Evolutionary conservation across 64 coral and sea anemone species (phyloP).

Genomic region (Montipora capricornis): DNA sequence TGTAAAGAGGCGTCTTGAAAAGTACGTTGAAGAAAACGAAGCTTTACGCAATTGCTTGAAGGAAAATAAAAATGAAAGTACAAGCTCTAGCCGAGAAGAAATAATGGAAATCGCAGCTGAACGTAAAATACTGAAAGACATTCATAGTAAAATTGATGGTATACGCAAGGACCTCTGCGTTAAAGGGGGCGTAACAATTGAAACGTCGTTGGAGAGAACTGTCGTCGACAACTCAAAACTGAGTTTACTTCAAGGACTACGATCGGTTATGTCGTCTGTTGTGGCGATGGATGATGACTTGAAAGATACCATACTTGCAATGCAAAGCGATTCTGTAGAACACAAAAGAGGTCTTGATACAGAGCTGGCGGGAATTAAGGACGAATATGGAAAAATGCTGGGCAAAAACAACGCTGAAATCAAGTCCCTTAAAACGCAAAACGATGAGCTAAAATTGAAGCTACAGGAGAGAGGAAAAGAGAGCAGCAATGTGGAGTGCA

Average conservation of each 20-base stretch:
- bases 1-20: neutral
- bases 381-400: neutral
- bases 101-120: neutral
- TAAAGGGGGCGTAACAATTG: neutral
- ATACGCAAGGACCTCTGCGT: neutral
- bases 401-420: neutral
- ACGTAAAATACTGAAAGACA: neutral
- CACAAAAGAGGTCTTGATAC: neutral
- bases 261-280: neutral
- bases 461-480: neutral
- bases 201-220: neutral
- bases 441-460: neutral
- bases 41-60: neutral
- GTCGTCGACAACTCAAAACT: neutral
- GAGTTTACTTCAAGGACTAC: neutral
- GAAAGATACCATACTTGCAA: neutral
- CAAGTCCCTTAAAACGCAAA: neutral
- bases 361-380: neutral
- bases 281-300: neutral
- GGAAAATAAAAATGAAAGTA: neutral
- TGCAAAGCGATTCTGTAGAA: neutral
- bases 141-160: neutral
- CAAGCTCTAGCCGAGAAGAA: neutral
- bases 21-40: neutral
- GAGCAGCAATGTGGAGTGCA: neutral